phyloP scores from a whole-genome alignment of 2,113 vertebrate species.

The Ameiurus melas region DNA sequence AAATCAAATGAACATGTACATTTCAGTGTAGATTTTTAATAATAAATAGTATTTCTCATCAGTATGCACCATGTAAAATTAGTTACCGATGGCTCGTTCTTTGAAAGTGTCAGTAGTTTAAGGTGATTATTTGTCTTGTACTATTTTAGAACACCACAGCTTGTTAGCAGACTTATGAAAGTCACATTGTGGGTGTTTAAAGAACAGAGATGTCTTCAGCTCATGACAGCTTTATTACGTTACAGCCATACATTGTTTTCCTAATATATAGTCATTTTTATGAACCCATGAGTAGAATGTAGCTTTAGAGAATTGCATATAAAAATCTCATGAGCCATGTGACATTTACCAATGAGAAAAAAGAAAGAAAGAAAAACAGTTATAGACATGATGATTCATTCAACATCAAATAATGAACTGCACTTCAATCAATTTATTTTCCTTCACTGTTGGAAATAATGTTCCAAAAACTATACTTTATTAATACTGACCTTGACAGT shows the following conservation, averaged over 20 bases:
- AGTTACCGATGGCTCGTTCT: too few species aligned
- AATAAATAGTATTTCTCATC: too few species aligned
- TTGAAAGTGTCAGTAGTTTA: too few species aligned
- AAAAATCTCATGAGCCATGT: background rate
- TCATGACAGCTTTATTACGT: background rate
- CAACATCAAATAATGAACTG: background rate
- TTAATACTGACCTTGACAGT: background rate
- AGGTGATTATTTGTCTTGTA: too few species aligned
- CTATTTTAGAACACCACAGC: too few species aligned
- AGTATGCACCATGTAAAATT: too few species aligned
- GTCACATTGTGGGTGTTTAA: too few species aligned
- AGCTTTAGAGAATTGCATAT: background rate
- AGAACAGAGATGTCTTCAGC: background rate
- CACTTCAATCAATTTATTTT: background rate
- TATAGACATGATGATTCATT: background rate
- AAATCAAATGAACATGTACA: too few species aligned
- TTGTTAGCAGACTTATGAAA: background rate
- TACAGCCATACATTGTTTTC: background rate
- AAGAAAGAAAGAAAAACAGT: background rate
- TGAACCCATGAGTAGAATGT: background rate
- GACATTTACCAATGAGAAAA: background rate
- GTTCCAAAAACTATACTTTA: background rate
- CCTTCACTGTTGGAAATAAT: background rate
- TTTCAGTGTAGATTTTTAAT: too few species aligned
- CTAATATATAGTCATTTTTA: background rate